Evolutionary conservation across 2,888 invertebrate species (phyloP).

Genomic region (Calephelis perditalis): DNA sequence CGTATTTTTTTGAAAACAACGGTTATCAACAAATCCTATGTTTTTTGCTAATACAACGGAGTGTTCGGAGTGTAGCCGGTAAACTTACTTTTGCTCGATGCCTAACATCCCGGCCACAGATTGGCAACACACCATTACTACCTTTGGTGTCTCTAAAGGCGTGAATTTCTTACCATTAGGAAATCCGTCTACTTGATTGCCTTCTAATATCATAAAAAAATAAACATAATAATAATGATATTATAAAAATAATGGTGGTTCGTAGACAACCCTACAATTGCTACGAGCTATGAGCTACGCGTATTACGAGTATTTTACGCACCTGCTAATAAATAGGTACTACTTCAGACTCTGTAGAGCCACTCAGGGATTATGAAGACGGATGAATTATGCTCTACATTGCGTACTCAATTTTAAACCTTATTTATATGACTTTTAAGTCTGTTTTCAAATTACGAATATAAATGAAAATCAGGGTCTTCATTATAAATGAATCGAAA

Average conservation of each 20-base stretch:
- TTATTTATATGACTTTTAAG: not conserved
- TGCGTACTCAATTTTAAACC: not conserved
- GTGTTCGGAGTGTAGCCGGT: too few species aligned
- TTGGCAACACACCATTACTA: too few species aligned
- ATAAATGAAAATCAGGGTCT: not conserved
- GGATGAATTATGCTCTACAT: not conserved
- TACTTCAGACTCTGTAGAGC: conserved; percentile 1
- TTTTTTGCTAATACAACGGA: too few species aligned
- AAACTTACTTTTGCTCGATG: too few species aligned
- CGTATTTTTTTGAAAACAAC: too few species aligned
- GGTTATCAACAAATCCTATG: too few species aligned
- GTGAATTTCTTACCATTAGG: too few species aligned
- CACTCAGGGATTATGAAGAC: conserved; percentile 2
- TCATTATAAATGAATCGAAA: conserved; percentile 7
- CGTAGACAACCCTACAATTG: not conserved
- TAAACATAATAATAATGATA: not conserved
- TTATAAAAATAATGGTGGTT: not conserved
- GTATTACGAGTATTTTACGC: conserved; percentile 1
- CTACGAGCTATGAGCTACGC: not conserved
- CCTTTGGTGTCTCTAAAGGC: too few species aligned
- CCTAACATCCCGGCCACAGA: too few species aligned
- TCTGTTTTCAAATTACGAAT: not conserved
- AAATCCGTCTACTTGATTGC: too few species aligned
- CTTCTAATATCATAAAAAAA: too few species aligned
- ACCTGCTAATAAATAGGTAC: conserved; percentile 10